These are phyloP conservation scores for Himantopus leucocephalus DNA, from an alignment of 2,113 vertebrate species.

Conservation along the genomic window DNA sequence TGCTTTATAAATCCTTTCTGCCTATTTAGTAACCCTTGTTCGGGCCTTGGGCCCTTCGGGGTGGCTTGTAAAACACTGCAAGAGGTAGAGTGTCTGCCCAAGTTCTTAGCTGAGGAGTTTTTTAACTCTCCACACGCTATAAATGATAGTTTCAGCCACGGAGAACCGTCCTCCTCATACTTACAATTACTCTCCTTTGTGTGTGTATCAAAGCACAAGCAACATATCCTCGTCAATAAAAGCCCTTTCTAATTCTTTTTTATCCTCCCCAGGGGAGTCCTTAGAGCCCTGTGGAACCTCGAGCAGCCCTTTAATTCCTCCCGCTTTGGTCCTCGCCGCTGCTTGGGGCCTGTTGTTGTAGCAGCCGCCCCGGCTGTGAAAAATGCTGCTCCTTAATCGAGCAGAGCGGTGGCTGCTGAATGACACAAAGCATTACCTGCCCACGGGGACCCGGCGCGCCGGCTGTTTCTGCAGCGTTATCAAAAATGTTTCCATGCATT, in stretches of 20 bases:
- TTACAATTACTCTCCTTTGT: background rate
- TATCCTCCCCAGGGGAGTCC: background rate
- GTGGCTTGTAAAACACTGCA: background rate
- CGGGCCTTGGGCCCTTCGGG: background rate
- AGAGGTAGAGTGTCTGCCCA: background rate
- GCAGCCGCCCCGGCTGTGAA: background rate
- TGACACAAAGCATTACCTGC: conserved; percentile 43
- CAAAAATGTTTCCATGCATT: conserved; percentile 28
- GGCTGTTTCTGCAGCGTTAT: background rate
- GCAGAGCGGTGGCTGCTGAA: conserved; percentile 6
- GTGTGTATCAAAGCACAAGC: background rate
- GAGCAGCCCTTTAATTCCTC: conserved; percentile 39
- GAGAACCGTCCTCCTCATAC: background rate
- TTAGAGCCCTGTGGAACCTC: background rate
- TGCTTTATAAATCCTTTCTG: background rate
- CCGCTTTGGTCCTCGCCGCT: background rate
- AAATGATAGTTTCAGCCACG: background rate
- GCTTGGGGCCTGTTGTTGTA: background rate
- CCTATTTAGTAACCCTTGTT: background rate
- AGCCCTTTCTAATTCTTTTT: conserved; percentile 42
- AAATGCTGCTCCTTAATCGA: background rate
- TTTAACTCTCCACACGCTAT: background rate
- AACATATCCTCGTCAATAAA: conserved; percentile 1
- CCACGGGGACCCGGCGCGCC: background rate
- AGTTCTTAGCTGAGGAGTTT: background rate